Base-by-base conservation (phyloP, 2,797 vertebrate genomes). In the Macrochelys suwanniensis region DNA sequence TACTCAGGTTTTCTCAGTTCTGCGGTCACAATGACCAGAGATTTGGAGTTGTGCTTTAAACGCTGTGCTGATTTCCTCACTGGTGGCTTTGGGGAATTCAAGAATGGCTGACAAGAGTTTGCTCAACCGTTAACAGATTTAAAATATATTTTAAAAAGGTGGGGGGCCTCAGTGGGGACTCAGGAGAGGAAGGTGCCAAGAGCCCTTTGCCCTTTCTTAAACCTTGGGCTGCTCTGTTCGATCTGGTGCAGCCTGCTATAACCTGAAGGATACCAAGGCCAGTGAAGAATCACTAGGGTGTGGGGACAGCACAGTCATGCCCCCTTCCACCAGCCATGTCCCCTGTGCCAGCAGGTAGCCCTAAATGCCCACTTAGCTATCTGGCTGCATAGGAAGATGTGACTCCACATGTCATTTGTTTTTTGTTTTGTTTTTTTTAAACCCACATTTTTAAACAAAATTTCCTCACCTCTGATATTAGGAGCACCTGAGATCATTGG, bases 401-500 rank as follows among this genome's bases (percentile, higher is more conserved):
- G 80, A 68, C 51, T 15, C 26, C 54, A 1, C 17, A 33, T 77
- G 26, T 28, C 11, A 28, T 28, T 28, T 8, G 37, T n/a, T 47
- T 5, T 5, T 47, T 47, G 45, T 47, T 47, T 47, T 49, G 6
- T 49, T n/a, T n/a, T n/a, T n/a, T n/a, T n/a, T n/a, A n/a, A n/a
- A 1, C 25, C 10, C 25, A 56, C 54, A 56, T 56, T 56, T 26
- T 56, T 56, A 56, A 89, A 26, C 54, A 54, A 87, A 89, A 77
- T 74, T 8, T n/a, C 53, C 37, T 88, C 59, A 53, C 26, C 87
- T 17, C 54, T 79, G 6, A 50, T 82, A 84, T 88, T 79, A 50
- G 82, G 28, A 54, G 68, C 85, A 90, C 80, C 56, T 94, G 92
- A 92, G 87, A 82, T 87, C 16, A 57, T 45, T 71, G 42, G 33